Percentiles rank a stretch among this genome's conserved stretches.
Evolutionary conservation across 2,888 invertebrate species (phyloP).

Genomic region (Drosophila peninsularis): DNA sequence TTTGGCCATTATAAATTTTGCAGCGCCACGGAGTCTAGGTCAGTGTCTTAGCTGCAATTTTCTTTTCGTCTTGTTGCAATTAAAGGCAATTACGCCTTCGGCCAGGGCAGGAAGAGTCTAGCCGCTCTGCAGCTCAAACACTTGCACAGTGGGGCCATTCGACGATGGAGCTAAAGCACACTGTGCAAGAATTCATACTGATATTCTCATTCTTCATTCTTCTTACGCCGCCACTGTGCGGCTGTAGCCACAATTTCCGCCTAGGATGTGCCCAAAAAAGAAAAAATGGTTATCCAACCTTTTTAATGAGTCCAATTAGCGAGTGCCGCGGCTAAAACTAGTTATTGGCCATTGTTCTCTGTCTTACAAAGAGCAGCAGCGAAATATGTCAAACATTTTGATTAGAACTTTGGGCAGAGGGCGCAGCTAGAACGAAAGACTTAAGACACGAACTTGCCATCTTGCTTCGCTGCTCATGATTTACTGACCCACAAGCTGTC

Average conservation of each 20-base stretch:
- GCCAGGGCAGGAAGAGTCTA: conserved; percentile 49
- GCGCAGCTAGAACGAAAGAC: conserved; percentile 51
- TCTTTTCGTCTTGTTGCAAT: conserved; percentile 69
- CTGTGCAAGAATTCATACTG: neutral
- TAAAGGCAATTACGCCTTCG: conserved; percentile 78
- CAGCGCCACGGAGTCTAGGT: conserved; percentile 73
- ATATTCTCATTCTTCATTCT: neutral
- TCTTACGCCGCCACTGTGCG: conserved; percentile 3
- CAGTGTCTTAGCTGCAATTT: conserved; percentile 81
- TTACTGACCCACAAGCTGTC: conserved; percentile 42
- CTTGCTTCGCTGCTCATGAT: conserved; percentile 69
- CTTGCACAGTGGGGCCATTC: neutral
- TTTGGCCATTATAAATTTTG: conserved; percentile 65
- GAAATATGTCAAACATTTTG: conserved; percentile 64
- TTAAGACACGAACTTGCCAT: conserved; percentile 57
- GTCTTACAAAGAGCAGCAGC: conserved; percentile 27
- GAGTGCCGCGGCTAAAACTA: conserved; percentile 42
- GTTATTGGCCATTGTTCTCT: conserved; percentile 79
- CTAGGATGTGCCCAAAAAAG: conserved; percentile 73
- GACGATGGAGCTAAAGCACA: neutral
- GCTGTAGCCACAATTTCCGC: conserved; percentile 74
- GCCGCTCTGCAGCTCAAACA: conserved; percentile 1
- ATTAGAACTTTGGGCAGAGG: conserved; percentile 40
- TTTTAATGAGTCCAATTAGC: conserved; percentile 80
- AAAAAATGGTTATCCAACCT: conserved; percentile 45